Conservation (phyloP, 2,113 vertebrate genomes). For the Ophthalmotilapia sp. region DNA sequence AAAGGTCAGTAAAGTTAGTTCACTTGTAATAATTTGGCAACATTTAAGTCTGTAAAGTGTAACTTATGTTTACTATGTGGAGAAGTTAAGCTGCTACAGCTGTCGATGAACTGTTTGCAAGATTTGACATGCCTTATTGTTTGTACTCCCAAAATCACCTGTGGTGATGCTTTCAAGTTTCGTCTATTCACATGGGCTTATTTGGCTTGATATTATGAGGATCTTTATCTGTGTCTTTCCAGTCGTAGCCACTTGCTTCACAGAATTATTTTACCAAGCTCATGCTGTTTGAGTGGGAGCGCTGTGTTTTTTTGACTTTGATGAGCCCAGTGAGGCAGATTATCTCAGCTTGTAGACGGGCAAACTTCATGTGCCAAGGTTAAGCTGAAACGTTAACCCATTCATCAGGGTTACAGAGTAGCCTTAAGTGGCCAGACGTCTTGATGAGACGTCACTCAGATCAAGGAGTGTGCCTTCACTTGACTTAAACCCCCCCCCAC, state of each 20-base stretch:
- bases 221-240: background rate
- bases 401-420: slow-evolving; percentile 27
- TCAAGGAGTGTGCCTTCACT: background rate
- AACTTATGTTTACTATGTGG: background rate
- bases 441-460: background rate
- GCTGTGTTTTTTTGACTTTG: background rate
- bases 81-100: background rate
- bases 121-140: background rate
- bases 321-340: background rate
- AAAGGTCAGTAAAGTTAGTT: slow-evolving; percentile 42
- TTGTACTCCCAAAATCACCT: background rate
- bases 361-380: slow-evolving; percentile 9
- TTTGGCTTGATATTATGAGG: background rate
- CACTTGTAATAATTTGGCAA: background rate
- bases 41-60: background rate
- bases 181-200: background rate
- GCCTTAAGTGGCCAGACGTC: slow-evolving; percentile 13
- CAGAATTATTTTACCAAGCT: background rate
- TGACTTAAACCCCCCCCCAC: accelerated
- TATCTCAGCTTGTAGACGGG: background rate
- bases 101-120: background rate
- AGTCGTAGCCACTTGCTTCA: background rate
- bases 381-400: slow-evolving; percentile 47
- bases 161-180: background rate
- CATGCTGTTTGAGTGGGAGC: background rate